phyloP scores from a whole-genome alignment of 2,797 vertebrate genomes.

The Lophotriccus pileatus region DNA sequence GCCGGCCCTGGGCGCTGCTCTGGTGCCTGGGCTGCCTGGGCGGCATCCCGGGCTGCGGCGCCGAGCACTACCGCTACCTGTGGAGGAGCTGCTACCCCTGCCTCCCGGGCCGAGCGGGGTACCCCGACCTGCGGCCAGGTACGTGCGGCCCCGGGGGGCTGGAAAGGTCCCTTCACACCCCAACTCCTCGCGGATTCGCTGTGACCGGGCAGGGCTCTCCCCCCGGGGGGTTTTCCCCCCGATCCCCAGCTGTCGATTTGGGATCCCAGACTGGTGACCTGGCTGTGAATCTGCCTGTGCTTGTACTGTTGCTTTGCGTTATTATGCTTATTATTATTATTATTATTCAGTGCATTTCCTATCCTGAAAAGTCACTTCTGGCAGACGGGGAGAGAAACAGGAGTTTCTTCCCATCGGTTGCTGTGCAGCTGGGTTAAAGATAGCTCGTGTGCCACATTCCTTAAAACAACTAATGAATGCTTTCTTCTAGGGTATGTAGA shows the following conservation, averaged over 20 bases:
- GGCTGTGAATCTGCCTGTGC: not conserved
- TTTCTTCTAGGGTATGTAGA: rapidly evolving
- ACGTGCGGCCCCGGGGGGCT: not conserved
- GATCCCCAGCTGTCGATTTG: not conserved
- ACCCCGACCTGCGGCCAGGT: slow-evolving; percentile 77
- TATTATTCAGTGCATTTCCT: not conserved
- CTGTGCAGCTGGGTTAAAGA: not conserved
- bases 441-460: not conserved
- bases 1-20: not conserved
- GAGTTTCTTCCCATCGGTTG: not conserved
- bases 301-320: not conserved
- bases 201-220: not conserved
- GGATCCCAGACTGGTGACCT: not conserved
- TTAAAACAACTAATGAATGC: not conserved
- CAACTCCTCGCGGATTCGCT: rapidly evolving
- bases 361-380: not conserved
- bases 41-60: slow-evolving; percentile 57
- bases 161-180: not conserved
- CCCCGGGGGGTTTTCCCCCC: not conserved
- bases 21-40: slow-evolving; percentile 57
- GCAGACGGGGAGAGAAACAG: not conserved
- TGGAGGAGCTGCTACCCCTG: slow-evolving; percentile 87
- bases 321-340: not conserved
- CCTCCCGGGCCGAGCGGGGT: slow-evolving; percentile 72
- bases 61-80: slow-evolving; percentile 75